Percentiles rank a stretch among this genome's conserved stretches.
These are phyloP conservation scores for Micrastur ruficollis DNA, from an alignment of 2,797 vertebrate genomes.

Conservation along the genomic window DNA sequence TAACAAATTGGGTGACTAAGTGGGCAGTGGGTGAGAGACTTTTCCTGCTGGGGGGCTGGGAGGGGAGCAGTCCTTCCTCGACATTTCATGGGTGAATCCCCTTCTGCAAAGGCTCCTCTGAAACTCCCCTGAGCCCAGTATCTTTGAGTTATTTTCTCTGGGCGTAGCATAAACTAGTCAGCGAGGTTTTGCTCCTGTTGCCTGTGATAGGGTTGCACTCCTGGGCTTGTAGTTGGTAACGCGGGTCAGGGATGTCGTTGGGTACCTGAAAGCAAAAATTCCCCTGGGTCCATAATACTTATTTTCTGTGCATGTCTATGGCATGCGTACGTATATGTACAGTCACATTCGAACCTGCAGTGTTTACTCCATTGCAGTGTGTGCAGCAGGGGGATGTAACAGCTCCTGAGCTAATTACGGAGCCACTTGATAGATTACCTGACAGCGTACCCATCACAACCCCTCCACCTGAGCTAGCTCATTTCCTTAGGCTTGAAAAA, in stretches of 20 bases:
- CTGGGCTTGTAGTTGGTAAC: not conserved
- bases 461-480: not conserved
- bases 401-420: not conserved
- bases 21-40: not conserved
- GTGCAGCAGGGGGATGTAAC: not conserved
- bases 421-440: not conserved
- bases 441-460: not conserved
- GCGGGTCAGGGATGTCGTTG: accelerated
- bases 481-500: not conserved
- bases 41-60: not conserved
- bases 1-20: not conserved
- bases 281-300: not conserved
- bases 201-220: not conserved
- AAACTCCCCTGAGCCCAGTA: not conserved
- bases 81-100: not conserved
- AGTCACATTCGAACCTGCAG: not conserved
- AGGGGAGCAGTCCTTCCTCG: not conserved
- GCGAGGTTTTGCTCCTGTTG: not conserved
- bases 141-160: not conserved
- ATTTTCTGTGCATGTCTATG: not conserved
- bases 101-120: not conserved
- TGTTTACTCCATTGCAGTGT: not conserved
- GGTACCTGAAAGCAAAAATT: not conserved
- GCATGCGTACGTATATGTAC: accelerated
- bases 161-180: not conserved